Conservation (phyloP, 1,140 invertebrate genomes). For the Heterodera schachtii region DNA sequence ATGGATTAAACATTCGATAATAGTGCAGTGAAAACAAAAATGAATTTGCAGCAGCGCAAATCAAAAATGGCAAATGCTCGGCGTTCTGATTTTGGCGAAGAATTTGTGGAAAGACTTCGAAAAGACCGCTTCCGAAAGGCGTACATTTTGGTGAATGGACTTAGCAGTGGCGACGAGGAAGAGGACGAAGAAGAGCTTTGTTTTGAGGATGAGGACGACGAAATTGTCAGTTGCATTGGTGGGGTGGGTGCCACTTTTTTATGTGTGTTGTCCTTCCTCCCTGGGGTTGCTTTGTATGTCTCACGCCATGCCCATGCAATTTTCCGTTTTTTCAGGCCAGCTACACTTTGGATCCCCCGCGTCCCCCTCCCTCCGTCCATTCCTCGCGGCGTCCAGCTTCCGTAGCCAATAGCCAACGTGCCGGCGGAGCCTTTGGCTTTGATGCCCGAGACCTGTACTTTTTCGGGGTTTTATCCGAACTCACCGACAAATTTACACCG, state of each 20-base stretch:
- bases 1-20: not conserved
- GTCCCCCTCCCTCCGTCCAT: constrained; percentile 14
- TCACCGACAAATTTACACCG: constrained; percentile 26
- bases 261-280: too few species aligned
- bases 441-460: constrained; percentile 24
- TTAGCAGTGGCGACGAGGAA: constrained; percentile 20
- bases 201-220: constrained; percentile 30
- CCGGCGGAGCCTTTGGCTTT: constrained; percentile 17
- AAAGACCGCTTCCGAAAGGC: constrained; percentile 24
- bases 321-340: not conserved
- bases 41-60: constrained; percentile 9
- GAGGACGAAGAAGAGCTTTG: constrained; percentile 14
- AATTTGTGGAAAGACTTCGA: constrained; percentile 19
- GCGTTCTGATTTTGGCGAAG: constrained; percentile 24
- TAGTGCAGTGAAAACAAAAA: not conserved
- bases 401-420: constrained; percentile 4
- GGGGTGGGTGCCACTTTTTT: too few species aligned
- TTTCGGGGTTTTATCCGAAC: constrained; percentile 24
- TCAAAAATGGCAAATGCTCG: constrained; percentile 17
- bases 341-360: not conserved
- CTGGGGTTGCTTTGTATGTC: too few species aligned
- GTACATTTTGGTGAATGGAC: constrained; percentile 24
- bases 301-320: too few species aligned
- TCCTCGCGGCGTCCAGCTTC: constrained; percentile 20
- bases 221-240: constrained; percentile 9